phyloP scores from a whole-genome alignment of 2,888 invertebrate genomes.

The Stenotaenia linearis region DNA sequence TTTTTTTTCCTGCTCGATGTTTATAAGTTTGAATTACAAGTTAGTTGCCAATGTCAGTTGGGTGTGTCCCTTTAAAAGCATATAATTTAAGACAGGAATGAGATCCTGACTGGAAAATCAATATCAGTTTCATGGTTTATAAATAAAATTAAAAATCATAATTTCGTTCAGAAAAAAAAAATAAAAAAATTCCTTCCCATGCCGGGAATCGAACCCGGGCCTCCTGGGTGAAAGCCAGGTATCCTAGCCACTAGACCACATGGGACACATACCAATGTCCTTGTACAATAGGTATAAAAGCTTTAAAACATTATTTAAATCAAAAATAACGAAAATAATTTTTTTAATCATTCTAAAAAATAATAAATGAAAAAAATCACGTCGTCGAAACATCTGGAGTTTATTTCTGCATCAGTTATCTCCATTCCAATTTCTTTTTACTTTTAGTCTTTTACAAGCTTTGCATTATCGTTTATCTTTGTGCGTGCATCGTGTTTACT shows the following conservation, averaged over 20 bases:
- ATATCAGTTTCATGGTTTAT: not conserved
- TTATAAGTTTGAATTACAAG: not conserved
- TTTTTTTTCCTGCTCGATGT: not conserved
- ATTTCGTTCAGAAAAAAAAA: too few species aligned
- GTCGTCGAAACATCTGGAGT: not conserved
- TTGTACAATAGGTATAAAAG: not conserved
- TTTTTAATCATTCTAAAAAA: too few species aligned
- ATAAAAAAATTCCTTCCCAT: not conserved
- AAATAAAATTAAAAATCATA: not conserved
- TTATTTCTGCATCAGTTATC: not conserved
- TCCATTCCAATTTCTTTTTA: too few species aligned
- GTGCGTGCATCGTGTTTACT: too few species aligned
- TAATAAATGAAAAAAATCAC: too few species aligned
- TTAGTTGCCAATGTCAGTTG: not conserved
- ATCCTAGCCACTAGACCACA: constrained; percentile 19
- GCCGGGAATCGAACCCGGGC: constrained; percentile 19
- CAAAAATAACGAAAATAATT: too few species aligned
- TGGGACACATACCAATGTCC: not conserved
- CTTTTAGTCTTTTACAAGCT: not conserved
- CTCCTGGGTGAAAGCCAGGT: constrained; percentile 19
- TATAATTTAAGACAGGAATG: not conserved
- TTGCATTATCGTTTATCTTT: not conserved
- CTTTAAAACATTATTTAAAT: not conserved
- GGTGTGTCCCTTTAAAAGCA: not conserved
- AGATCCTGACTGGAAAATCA: not conserved